Evolutionary conservation across 2,797 vertebrate species (phyloP), one percentile per base, ranked within the genome.

Genomic region (Pantherophis alleghaniensis): DNA sequence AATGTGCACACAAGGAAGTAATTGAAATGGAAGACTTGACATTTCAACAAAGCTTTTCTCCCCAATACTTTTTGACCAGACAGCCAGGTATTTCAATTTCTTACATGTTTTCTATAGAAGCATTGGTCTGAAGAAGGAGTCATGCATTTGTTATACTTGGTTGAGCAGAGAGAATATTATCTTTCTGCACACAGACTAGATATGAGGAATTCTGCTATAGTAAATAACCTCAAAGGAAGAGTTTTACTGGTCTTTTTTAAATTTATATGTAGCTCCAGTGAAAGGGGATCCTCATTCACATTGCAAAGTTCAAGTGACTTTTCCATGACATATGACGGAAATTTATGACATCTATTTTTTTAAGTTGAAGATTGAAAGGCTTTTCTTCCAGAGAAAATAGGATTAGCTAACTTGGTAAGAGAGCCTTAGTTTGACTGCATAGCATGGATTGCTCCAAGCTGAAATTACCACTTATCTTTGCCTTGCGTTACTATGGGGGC

Each of bases 1-100:
- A 89, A 63, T 63, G 87, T 20, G 69, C 47, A 37, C 69, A 89
- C 91, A 93, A 89, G 66, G 86, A 93, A 93, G 90, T 61, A 91
- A 93, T 91, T 89, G 93, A 93, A 91, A 61, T 63, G 88, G 88
- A 90, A 91, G 90, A 89, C 63, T 63, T 61, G 57, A 89, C 60
- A 86, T 93, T 91, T 87, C 86, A 93, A 91, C 47, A 89, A 91
- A 89, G 66, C 47, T 83, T 86, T 74, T 86, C 69, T 91, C 87
- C 86, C 91, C 91, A 89, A 74, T 91, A 56, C 26, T 20, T 92
- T 61, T 91, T 91, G 90, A 91, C 20, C 66, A 89, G 90, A 42
- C 24, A 93, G 90, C 86, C 22, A 10, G 20, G 92, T 69, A 53
- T 91, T 56, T 47, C 16, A 47, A 86, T 32, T 83, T 11, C 59